Evolutionary conservation across 2,888 invertebrate species (phyloP).

Genomic region (Ditula angustiorana): DNA sequence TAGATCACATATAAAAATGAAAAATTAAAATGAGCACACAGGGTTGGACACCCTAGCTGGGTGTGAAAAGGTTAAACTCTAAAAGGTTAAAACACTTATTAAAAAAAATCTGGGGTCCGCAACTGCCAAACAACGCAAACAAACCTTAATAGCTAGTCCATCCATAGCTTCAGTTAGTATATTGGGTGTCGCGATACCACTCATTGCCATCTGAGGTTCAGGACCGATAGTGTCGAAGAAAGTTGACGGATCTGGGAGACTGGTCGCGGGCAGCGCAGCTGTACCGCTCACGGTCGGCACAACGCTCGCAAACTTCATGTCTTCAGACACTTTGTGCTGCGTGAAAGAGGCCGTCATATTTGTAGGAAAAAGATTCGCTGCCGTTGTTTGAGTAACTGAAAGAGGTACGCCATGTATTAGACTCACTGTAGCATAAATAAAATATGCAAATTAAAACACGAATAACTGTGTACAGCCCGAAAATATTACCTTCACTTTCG

Average conservation of each 20-base stretch:
- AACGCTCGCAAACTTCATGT: conserved; percentile 66
- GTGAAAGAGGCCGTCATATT: conserved; percentile 66
- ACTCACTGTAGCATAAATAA: neutral
- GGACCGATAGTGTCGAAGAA: conserved; percentile 82
- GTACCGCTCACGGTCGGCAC: conserved; percentile 71
- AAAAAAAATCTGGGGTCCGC: neutral
- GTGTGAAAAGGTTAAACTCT: too few relatives aligned
- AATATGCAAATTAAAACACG: conserved; percentile 12
- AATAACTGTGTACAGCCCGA: conserved; percentile 26
- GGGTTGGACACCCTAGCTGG: too few relatives aligned
- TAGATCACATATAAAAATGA: too few relatives aligned
- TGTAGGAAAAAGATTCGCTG: conserved; percentile 60
- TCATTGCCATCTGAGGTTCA: conserved; percentile 66
- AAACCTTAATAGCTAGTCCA: conserved; percentile 71
- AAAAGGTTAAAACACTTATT: too few relatives aligned
- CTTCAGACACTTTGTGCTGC: conserved; percentile 60
- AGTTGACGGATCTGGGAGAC: conserved; percentile 79
- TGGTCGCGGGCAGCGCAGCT: conserved; percentile 68
- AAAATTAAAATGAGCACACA: too few relatives aligned
- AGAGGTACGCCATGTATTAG: conserved; percentile 26
- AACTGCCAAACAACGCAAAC: neutral
- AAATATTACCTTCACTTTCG: conserved; percentile 64
- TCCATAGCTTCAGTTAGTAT: conserved; percentile 71
- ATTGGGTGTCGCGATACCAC: conserved; percentile 56
- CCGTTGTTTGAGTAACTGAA: conserved; percentile 55